A percentile compares a stretch with the other conserved stretches of the same genome.
These are phyloP conservation scores for Chrysodeixis includens DNA, from an alignment of 2,888 invertebrate species.

Conservation along the genomic window DNA sequence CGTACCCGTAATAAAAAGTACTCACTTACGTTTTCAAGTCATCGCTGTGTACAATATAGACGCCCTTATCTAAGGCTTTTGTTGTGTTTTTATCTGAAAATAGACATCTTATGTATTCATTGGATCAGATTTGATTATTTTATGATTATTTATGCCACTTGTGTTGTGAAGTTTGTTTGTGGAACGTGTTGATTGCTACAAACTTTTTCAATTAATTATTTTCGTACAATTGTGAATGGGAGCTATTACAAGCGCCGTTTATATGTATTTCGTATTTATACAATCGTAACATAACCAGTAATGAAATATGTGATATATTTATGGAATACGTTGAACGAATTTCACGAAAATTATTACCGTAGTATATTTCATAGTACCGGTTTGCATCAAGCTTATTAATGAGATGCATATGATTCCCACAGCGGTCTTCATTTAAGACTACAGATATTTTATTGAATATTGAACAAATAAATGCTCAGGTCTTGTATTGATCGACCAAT, in stretches of 20 bases:
- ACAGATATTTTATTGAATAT: conserved; percentile 11
- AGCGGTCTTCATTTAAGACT: not conserved
- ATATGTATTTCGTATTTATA: not conserved
- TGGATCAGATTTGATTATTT: conserved; percentile 35
- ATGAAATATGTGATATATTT: not conserved
- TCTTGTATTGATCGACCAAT: conserved; percentile 18
- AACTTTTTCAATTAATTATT: conserved; percentile 2
- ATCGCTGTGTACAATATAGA: conserved; percentile 68
- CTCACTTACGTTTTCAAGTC: conserved; percentile 80
- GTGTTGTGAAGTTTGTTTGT: not conserved
- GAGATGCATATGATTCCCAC: not conserved
- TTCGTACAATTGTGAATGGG: not conserved
- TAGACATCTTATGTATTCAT: conserved; percentile 32
- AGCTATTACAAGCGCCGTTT: not conserved
- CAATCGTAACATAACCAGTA: not conserved
- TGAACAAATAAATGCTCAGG: not conserved
- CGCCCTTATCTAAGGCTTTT: conserved; percentile 70
- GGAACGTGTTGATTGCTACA: not conserved
- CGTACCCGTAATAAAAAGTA: conserved; percentile 57
- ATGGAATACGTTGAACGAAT: not conserved
- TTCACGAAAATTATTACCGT: not conserved
- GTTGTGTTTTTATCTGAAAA: conserved; percentile 75
- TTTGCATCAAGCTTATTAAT: not conserved
- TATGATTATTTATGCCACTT: conserved; percentile 16
- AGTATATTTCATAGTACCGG: not conserved